These are phyloP conservation scores for Drosophila pegasa DNA, from an alignment of 2,888 invertebrate species.

Conservation along the genomic window DNA sequence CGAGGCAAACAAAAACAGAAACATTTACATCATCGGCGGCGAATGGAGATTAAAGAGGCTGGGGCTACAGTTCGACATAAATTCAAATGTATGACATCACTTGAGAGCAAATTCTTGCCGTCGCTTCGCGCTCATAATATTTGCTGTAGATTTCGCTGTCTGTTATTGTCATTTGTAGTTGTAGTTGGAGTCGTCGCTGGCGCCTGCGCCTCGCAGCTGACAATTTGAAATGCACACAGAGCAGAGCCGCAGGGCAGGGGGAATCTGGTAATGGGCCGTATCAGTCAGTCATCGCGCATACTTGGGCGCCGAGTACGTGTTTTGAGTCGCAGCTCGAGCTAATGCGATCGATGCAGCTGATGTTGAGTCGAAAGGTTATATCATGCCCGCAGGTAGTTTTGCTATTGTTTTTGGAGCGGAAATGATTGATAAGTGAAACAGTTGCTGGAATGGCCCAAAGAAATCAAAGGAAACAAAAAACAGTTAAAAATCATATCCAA, in stretches of 20 bases:
- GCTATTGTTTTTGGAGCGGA: conserved; percentile 27
- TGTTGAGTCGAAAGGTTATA: conserved; percentile 52
- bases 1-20: conserved; percentile 27
- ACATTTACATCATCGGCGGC: conserved; percentile 48
- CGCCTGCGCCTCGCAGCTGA: conserved; percentile 63
- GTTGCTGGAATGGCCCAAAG: conserved; percentile 44
- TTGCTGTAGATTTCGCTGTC: conserved; percentile 30
- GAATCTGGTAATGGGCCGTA: background rate
- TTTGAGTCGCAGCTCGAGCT: conserved; percentile 55
- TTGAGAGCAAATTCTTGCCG: conserved; percentile 51
- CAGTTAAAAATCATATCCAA: background rate
- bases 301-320: conserved; percentile 50
- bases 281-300: conserved; percentile 28
- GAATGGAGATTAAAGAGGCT: conserved; percentile 51
- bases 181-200: conserved; percentile 56
- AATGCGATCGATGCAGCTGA: conserved; percentile 62
- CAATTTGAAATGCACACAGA: conserved; percentile 50
- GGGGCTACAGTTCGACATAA: conserved; percentile 51
- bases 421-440: conserved; percentile 60
- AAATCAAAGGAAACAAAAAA: background rate
- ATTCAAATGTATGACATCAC: conserved; percentile 72
- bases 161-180: conserved; percentile 42
- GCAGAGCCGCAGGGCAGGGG: background rate
- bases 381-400: conserved; percentile 38
- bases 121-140: conserved; percentile 18